Evolutionary conservation across 1,140 invertebrate genomes (phyloP).

Genomic region (Neuroterus valhalla): DNA sequence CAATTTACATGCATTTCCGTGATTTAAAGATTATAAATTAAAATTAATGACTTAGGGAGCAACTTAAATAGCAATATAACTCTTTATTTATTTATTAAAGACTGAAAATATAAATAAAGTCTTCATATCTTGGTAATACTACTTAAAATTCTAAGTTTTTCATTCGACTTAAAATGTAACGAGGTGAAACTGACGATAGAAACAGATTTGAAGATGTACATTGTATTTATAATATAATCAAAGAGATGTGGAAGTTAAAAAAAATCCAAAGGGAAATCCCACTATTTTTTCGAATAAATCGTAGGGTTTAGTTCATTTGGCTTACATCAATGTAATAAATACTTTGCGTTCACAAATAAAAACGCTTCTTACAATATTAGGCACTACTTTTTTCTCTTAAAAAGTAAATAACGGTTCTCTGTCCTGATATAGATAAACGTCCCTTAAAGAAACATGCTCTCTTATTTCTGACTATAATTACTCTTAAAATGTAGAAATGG

Average conservation of each 20-base stretch:
- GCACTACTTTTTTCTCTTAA: conserved; percentile 22
- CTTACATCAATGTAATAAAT: conserved; percentile 34
- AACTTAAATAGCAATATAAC: conserved; percentile 44
- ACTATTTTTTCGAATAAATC: conserved; percentile 34
- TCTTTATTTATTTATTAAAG: conserved; percentile 49
- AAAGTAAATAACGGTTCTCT: conserved; percentile 28
- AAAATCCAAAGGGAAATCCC: conserved; percentile 6
- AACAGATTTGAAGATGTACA: conserved; percentile 7
- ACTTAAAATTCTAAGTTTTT: not conserved
- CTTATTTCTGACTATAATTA: conserved; percentile 15
- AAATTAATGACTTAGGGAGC: not conserved
- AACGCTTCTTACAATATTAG: not conserved
- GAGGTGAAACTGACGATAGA: not conserved
- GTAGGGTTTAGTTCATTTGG: conserved; percentile 45
- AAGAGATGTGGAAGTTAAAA: conserved; percentile 5
- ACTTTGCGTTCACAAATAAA: conserved; percentile 7
- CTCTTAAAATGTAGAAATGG: conserved; percentile 26
- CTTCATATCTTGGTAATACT: conserved; percentile 39
- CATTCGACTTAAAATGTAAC: not conserved
- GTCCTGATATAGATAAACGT: conserved; percentile 11
- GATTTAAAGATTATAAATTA: too few relatives aligned
- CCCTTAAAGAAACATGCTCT: not conserved
- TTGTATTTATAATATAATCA: too few relatives aligned
- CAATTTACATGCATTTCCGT: not conserved
- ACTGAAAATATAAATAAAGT: conserved; percentile 54